phyloP scores from a whole-genome alignment of 2,797 vertebrate genomes.

The Pygocentrus nattereri region DNA sequence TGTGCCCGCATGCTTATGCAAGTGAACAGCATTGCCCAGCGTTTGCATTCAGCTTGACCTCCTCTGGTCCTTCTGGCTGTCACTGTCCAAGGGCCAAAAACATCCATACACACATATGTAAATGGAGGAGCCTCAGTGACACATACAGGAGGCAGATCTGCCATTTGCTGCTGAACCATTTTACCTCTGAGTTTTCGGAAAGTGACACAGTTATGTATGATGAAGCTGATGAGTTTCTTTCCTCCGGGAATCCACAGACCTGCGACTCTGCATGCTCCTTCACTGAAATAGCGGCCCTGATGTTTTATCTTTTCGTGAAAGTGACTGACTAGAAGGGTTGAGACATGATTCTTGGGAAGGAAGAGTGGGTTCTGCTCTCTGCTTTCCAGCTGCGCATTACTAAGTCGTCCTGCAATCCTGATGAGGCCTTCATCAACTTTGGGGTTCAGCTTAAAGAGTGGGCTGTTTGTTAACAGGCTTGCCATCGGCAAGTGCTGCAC shows the following conservation, averaged over 20 bases:
- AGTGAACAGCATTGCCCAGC: neutral
- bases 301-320: neutral
- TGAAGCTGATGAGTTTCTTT: neutral
- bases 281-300: constrained; percentile 21
- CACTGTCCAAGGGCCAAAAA: neutral
- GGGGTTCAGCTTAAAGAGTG: neutral
- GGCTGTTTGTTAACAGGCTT: neutral
- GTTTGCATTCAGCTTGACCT: neutral
- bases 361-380: neutral
- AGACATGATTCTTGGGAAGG: neutral
- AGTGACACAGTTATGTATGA: too few species aligned
- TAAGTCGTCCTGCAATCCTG: neutral
- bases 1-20: neutral
- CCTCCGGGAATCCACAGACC: neutral
- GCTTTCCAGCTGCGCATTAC: neutral
- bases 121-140: neutral
- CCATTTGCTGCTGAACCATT: neutral
- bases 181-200: neutral
- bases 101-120: neutral
- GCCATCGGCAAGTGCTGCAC: neutral
- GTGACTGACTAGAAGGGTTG: neutral
- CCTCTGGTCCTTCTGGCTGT: neutral
- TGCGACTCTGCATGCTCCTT: neutral
- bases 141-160: constrained; percentile 11
- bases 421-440: too few species aligned